These are phyloP conservation scores for Drosophila quadrilineata DNA, from an alignment of 1,140 invertebrate species.

Conservation along the genomic window DNA sequence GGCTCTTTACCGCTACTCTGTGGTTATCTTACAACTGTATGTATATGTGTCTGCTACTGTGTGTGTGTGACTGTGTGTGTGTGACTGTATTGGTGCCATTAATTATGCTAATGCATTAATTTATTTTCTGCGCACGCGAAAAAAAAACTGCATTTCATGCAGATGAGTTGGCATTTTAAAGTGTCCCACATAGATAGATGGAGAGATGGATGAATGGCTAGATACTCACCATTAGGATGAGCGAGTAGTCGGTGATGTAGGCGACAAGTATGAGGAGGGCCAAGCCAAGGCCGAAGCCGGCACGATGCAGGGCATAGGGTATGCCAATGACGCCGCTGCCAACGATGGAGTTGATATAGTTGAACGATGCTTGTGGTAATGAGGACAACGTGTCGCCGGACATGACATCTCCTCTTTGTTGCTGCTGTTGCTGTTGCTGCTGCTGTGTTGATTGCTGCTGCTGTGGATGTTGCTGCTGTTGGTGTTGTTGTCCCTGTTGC, in stretches of 20 bases:
- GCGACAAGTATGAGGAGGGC: constrained; percentile 89
- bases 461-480: constrained; percentile 35
- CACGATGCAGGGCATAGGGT: constrained; percentile 90
- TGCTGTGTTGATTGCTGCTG: constrained; percentile 47
- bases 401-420: constrained; percentile 33
- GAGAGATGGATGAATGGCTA: background rate
- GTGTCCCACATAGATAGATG: background rate
- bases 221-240: constrained; percentile 88
- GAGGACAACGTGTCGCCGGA: constrained; percentile 74
- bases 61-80: background rate
- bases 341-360: constrained; percentile 96
- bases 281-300: constrained; percentile 90
- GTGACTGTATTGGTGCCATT: constrained; percentile 3
- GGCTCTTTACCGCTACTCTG: too few relatives aligned
- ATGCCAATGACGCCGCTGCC: constrained; percentile 96
- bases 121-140: constrained; percentile 8
- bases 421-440: constrained; percentile 43
- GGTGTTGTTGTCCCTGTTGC: constrained; percentile 59
- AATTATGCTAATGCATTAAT: constrained; percentile 30
- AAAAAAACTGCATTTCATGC: constrained; percentile 8
- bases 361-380: constrained; percentile 92
- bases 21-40: too few relatives aligned
- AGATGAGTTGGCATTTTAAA: background rate
- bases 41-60: background rate
- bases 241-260: constrained; percentile 91